These are phyloP conservation scores for Agapostemon virescens DNA, from an alignment of 2,888 invertebrate species.

Conservation along the genomic window DNA sequence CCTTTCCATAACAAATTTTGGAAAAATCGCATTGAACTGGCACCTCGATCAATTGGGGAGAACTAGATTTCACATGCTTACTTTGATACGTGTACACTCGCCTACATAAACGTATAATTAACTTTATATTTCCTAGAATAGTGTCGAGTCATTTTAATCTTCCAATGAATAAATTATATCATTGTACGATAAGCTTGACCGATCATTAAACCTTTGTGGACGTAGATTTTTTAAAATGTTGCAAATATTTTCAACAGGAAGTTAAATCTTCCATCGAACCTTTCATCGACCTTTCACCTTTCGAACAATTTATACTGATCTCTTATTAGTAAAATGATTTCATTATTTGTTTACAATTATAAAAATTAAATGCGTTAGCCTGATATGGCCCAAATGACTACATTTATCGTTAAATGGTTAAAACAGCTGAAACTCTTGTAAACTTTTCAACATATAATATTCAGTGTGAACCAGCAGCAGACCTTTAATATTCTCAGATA, in stretches of 20 bases:
- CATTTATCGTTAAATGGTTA: no score
- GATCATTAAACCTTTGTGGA: neutral
- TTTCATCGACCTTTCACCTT: neutral
- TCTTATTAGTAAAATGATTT: neutral
- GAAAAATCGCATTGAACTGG: neutral
- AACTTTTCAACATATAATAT: neutral
- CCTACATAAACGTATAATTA: neutral
- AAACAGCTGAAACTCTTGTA: neutral
- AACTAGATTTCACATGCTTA: neutral
- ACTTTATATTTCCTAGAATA: neutral
- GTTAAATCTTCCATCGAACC: neutral
- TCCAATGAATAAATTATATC: neutral
- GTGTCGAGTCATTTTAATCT: neutral
- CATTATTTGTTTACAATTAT: neutral
- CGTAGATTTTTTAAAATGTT: neutral
- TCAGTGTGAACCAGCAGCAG: neutral
- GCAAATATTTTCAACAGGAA: neutral
- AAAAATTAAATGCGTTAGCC: no score
- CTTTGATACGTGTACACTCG: slow-evolving; percentile 1
- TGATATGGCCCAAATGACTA: no score
- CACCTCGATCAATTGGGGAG: neutral
- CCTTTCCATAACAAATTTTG: slow-evolving; percentile 28
- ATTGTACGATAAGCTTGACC: neutral
- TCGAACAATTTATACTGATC: neutral
- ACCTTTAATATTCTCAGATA: neutral